Percentiles rank a stretch among this genome's conserved stretches.
phyloP scores from a whole-genome alignment of 2,888 invertebrate genomes.

The Embidobia sp. region DNA sequence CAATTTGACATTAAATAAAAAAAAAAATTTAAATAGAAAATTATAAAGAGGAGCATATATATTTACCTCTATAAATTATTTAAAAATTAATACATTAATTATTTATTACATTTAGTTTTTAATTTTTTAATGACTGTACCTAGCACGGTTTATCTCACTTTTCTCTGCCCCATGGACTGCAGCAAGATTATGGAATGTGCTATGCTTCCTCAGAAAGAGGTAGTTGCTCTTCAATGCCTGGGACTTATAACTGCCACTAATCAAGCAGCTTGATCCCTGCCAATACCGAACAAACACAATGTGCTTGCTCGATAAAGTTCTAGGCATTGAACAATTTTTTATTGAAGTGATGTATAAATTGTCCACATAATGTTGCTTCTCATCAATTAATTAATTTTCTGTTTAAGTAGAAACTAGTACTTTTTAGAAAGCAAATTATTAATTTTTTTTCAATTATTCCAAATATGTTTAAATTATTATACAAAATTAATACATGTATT shows the following conservation, averaged over 20 bases:
- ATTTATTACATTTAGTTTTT: neutral
- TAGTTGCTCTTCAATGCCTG: constrained; percentile 86
- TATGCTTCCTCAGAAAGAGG: constrained; percentile 82
- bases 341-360: too few species aligned
- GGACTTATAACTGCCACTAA: constrained; percentile 82
- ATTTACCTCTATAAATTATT: too few species aligned
- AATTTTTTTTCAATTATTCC: too few species aligned
- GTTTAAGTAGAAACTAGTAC: too few species aligned
- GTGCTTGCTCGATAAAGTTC: constrained; percentile 47
- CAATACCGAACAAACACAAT: constrained; percentile 67
- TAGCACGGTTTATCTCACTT: constrained; percentile 88
- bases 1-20: too few species aligned
- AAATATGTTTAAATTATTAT: too few species aligned
- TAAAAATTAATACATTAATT: too few species aligned
- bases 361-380: too few species aligned
- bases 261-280: constrained; percentile 79
- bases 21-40: constrained; percentile 33
- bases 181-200: constrained; percentile 90
- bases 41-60: too few species aligned
- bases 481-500: too few species aligned
- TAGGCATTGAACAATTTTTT: constrained; percentile 47
- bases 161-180: constrained; percentile 87
- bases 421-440: too few species aligned
- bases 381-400: too few species aligned
- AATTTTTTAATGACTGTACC: constrained; percentile 82